Base-by-base conservation (phyloP, 2,888 invertebrate species). In the Leucophenga montana region DNA sequence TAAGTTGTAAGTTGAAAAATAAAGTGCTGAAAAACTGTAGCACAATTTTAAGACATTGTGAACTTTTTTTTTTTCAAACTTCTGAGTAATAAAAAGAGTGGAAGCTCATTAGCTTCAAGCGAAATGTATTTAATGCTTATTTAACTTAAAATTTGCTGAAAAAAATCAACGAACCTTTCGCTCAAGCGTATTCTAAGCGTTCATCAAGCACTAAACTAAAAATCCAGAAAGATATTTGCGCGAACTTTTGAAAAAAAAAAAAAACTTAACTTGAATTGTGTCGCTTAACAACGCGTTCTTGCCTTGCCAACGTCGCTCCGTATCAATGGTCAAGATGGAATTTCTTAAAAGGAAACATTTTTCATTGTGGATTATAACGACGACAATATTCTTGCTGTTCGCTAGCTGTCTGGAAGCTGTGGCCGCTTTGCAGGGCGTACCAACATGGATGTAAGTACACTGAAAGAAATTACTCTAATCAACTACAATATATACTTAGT, bases 371-470 rank as follows among this genome's bases (percentile, higher is more conserved):
- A 84, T 85, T 83, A 84, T 84, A 76, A 80, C 83, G 78, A 72
- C 76, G 59, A 70, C 74, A 74, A 61, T 75, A 82, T 79, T 86
- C 77, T 77, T 86, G 71, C 80, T 86, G 74, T 78, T 83, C 75
- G 78, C 79, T 76, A 77, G 78, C 73, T 76, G 84, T 70, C 75
- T 82, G 70, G 78, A 85, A 78, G 77, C 79, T 70, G 83, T 78
- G 69, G 78, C 82, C 68, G 86, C 85, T 74, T 77, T 88, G 72
- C 88, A 88, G 80, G 88, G 88, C 77, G 86, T 87, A 69, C 88
- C 88, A 68, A 88, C 88, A 73, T 88, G 88, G 88, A 88, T 88
- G 88, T 88, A 86, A 88, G 88, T 88, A 79, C 31, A 9, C 27
- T 14, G 27, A 44, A 48, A 57, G 57, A 33, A 57, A 57, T 20